Conservation (phyloP, 2,113 vertebrate genomes). For the Tursiops truncatus region DNA sequence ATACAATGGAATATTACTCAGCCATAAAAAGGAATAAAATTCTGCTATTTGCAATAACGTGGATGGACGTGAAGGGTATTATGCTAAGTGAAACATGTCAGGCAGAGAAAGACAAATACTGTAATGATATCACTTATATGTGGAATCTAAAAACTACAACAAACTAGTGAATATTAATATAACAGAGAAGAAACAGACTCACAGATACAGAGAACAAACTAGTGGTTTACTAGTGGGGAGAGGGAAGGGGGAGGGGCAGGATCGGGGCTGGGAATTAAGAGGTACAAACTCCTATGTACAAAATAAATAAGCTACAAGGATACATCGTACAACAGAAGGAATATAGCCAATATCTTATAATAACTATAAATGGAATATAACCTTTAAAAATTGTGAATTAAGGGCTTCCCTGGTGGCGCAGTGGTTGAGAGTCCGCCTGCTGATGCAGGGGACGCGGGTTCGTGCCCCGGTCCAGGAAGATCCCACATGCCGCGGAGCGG, state of each 20-base stretch:
- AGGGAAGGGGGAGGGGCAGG: background rate
- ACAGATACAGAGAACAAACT: background rate
- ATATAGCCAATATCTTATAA: no score
- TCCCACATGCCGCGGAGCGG: no score
- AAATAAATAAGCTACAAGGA: no score
- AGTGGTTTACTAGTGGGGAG: background rate
- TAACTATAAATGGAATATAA: background rate
- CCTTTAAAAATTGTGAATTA: background rate
- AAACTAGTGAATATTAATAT: background rate
- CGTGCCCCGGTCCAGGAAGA: no score
- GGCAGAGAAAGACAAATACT: background rate
- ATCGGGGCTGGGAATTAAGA: no score
- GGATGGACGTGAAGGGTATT: background rate
- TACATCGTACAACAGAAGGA: rapidly evolving
- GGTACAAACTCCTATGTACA: no score
- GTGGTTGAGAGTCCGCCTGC: no score
- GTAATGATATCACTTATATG: background rate
- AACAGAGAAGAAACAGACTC: background rate
- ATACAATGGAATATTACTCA: background rate
- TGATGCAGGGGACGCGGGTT: no score
- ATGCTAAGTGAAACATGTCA: background rate
- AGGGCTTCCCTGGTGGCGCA: no score
- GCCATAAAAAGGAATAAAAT: background rate
- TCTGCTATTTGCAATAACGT: background rate
- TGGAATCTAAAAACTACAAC: background rate